These are phyloP conservation scores for Coranthus polyacanthus DNA, from an alignment of 2,797 vertebrate genomes.

Conservation along the genomic window DNA sequence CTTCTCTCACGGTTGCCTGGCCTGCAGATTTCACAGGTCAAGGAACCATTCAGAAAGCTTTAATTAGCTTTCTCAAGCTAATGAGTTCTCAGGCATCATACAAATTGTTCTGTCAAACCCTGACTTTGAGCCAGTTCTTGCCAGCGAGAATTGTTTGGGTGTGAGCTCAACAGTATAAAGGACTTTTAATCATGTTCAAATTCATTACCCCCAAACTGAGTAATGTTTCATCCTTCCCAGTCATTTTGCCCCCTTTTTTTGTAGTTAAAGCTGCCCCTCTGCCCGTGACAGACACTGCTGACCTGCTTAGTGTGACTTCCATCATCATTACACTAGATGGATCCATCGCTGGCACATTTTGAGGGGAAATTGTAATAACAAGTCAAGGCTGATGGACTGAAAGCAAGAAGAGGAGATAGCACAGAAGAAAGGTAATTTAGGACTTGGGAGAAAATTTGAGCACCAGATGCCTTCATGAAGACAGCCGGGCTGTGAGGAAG, in stretches of 20 bases:
- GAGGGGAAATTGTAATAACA: constrained; percentile 53
- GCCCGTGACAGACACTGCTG: constrained; percentile 44
- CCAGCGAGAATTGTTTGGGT: constrained; percentile 72
- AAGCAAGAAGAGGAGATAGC: constrained; percentile 33
- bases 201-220: constrained; percentile 75
- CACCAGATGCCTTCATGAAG: constrained; percentile 38
- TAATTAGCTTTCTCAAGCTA: constrained; percentile 82
- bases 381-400: constrained; percentile 57
- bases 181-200: constrained; percentile 77
- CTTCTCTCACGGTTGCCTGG: constrained; percentile 62
- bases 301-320: constrained; percentile 53
- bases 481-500: constrained; percentile 38
- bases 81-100: constrained; percentile 76
- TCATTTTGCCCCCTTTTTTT: constrained; percentile 44
- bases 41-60: constrained; percentile 79
- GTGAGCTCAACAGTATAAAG: constrained; percentile 63
- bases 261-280: constrained; percentile 32
- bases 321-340: constrained; percentile 61
- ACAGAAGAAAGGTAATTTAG: constrained; percentile 54
- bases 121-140: constrained; percentile 74
- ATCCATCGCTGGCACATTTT: constrained; percentile 55
- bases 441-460: constrained; percentile 55
- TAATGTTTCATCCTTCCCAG: constrained; percentile 66
- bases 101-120: constrained; percentile 82
- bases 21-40: constrained; percentile 78